These are phyloP conservation scores for Tenthredo scrophulariae DNA, from an alignment of 2,888 invertebrate genomes.

Conservation along the genomic window DNA sequence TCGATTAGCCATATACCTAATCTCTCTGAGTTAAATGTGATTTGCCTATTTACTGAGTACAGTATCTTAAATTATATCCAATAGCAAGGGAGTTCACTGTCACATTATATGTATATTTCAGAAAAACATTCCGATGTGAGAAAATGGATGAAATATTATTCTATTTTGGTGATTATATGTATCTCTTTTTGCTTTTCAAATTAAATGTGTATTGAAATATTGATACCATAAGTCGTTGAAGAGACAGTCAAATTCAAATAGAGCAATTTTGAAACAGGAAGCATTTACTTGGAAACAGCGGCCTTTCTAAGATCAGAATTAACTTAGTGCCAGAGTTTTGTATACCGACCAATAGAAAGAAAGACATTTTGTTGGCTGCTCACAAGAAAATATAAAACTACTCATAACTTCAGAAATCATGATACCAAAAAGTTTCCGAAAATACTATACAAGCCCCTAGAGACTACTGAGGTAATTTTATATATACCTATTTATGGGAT, in stretches of 20 bases:
- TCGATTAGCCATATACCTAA: neutral
- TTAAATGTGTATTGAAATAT: neutral
- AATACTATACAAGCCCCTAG: neutral
- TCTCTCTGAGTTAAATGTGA: neutral
- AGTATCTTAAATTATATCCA: neutral
- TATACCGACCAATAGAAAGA: neutral
- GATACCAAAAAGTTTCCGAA: neutral
- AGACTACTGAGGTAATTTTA: neutral
- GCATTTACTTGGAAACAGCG: neutral
- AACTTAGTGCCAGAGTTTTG: neutral
- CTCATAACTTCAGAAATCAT: neutral
- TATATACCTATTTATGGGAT: neutral
- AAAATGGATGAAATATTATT: neutral
- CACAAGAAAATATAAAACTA: neutral
- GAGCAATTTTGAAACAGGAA: neutral
- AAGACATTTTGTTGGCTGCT: neutral
- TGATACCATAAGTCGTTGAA: neutral
- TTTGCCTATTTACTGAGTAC: neutral
- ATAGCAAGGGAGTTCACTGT: neutral
- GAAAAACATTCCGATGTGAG: neutral
- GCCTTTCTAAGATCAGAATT: neutral
- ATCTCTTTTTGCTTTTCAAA: neutral
- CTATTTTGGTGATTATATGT: neutral
- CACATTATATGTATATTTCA: neutral
- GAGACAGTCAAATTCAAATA: neutral